Percentiles rank a stretch among this genome's conserved stretches.
phyloP scores from a whole-genome alignment of 1,140 invertebrate genomes.

The Pseudomyrmex flavicornis region DNA sequence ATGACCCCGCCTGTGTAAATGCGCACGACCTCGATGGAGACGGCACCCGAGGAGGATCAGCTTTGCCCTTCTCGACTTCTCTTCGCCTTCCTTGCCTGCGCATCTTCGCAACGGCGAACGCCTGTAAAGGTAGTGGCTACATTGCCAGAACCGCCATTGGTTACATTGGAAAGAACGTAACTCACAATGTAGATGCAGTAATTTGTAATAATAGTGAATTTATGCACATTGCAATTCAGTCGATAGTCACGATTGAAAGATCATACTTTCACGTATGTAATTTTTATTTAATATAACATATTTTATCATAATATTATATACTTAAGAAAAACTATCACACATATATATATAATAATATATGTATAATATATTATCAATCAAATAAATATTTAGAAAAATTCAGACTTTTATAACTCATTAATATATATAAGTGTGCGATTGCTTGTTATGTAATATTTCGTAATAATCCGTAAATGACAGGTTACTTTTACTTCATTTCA shows the following conservation, averaged over 20 bases:
- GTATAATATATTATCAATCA: background rate
- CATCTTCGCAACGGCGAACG: slow-evolving; percentile 6
- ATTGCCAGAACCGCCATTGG: slow-evolving; percentile 7
- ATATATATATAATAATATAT: too few species aligned
- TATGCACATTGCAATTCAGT: background rate
- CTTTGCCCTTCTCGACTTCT: slow-evolving; percentile 47
- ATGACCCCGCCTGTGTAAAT: slow-evolving; percentile 84
- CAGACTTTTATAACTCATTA: background rate
- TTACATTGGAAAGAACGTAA: background rate
- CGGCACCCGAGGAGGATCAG: slow-evolving; percentile 71
- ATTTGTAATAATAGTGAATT: slow-evolving; percentile 26
- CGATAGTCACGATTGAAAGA: too few species aligned
- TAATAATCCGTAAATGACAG: background rate
- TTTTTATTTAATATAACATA: too few species aligned
- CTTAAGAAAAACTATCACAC: too few species aligned
- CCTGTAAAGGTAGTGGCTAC: background rate
- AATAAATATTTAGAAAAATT: background rate
- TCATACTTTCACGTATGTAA: too few species aligned
- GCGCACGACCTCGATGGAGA: slow-evolving; percentile 81
- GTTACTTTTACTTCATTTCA: slow-evolving; percentile 9
- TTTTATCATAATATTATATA: too few species aligned
- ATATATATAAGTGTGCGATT: background rate
- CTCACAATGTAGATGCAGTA: background rate
- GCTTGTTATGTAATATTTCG: background rate
- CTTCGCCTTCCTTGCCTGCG: slow-evolving; percentile 42